Percentiles rank a stretch among this genome's conserved stretches.
phyloP scores from a whole-genome alignment of 2,888 invertebrate species.

The Hartigia nigra region DNA sequence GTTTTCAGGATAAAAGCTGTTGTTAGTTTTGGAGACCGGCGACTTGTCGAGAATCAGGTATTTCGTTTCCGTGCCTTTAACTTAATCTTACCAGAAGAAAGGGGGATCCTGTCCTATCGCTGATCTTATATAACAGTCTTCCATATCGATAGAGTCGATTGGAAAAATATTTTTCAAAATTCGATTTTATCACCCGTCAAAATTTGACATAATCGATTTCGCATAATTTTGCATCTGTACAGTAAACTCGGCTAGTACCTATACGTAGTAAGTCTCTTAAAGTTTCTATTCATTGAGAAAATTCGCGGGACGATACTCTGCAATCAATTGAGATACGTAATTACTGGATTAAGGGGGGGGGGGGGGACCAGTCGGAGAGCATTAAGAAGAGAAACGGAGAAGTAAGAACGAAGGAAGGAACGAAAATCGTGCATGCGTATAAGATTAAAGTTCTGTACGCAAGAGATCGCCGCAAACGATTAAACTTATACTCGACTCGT shows the following conservation, averaged over 20 bases:
- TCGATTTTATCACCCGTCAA: neutral
- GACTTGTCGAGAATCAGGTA: neutral
- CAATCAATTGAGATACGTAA: neutral
- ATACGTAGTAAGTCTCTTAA: neutral
- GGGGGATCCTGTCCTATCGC: neutral
- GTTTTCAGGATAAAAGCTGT: constrained; percentile 11
- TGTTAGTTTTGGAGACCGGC: neutral
- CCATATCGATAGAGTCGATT: neutral
- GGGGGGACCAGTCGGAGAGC: neutral
- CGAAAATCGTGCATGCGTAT: neutral
- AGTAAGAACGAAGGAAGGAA: neutral
- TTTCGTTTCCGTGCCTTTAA: neutral
- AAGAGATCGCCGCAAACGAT: neutral
- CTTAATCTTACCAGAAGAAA: neutral
- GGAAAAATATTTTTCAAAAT: neutral
- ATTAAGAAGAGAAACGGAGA: neutral
- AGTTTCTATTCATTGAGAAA: neutral
- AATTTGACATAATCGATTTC: neutral
- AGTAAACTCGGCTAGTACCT: neutral
- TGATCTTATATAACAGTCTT: neutral
- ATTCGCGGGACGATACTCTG: neutral
- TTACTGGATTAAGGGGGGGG: neutral
- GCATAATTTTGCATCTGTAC: neutral
- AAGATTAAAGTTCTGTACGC: neutral
- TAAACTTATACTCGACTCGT: neutral